These are phyloP conservation scores for Troilus luridus DNA, from an alignment of 2,888 invertebrate genomes.

Conservation along the genomic window DNA sequence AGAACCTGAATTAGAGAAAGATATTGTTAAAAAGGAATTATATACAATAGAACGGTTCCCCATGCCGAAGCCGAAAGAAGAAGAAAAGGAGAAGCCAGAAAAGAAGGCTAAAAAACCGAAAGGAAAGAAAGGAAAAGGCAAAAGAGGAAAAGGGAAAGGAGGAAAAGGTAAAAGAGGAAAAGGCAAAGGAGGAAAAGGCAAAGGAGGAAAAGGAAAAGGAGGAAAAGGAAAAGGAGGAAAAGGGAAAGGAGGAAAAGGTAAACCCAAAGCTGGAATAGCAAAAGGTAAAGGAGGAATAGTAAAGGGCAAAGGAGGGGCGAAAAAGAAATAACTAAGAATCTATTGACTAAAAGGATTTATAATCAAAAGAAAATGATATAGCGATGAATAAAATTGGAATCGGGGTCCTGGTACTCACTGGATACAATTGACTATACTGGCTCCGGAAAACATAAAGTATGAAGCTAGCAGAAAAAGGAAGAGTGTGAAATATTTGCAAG, in stretches of 20 bases:
- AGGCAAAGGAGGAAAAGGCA: background rate
- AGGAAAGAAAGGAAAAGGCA: constrained; percentile 13
- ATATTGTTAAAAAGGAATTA: constrained; percentile 28
- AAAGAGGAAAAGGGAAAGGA: constrained; percentile 1
- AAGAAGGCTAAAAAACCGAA: background rate
- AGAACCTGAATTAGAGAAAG: background rate
- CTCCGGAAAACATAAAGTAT: background rate
- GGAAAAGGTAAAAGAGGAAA: background rate
- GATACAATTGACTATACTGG: background rate
- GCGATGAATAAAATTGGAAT: background rate
- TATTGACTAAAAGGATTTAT: background rate
- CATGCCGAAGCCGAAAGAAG: background rate
- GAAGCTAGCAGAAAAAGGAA: background rate
- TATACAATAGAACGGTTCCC: constrained; percentile 11
- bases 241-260: background rate
- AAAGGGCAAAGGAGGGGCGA: background rate
- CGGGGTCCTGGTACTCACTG: background rate
- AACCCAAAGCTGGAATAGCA: background rate
- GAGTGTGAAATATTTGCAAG: background rate
- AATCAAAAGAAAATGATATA: background rate
- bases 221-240: background rate
- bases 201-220: background rate
- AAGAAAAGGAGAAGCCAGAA: background rate
- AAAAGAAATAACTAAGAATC: background rate
- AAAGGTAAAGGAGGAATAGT: background rate